Base-by-base conservation (phyloP, 1,140 invertebrate species). In the Lordiphosa clarofinis region DNA sequence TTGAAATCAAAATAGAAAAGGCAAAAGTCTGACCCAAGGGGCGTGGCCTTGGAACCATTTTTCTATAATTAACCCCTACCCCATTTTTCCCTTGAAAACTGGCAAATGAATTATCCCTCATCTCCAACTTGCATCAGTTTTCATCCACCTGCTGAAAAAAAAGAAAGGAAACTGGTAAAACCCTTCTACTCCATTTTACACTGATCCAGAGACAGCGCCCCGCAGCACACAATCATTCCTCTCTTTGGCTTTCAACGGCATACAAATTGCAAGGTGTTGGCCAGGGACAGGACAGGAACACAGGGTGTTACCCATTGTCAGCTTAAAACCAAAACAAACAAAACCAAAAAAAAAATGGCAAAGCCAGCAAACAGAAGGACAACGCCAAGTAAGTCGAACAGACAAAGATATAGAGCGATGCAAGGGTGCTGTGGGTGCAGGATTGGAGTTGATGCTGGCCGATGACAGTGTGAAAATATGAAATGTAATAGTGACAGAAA, bases 401-500 rank as follows among this genome's bases (percentile, higher is more conserved):
- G n/a, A 13, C 11, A 11, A 46, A 33, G 24, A 46, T 46, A 12
- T 31, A 13, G 24, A 33, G 13, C 21, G 13, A 33, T 24, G n/a
- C 36, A 11, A 35, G 21, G 49, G 11, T 46, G 62, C n/a, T 35
- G 28, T 39, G 31, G 42, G 55, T 37, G 43, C 37, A 47, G 56
- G 58, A 43, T 38, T 54, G 13, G 1, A 13, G 12, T n/a, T 19
- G 33, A 56, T 50, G 50, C 54, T 50, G 55, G 58, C 28, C 56
- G 56, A 58, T 42, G 40, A 44, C 21, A 36, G 36, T 53, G 57
- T 48, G 63, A 78, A 81, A 75, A 82, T 81, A 82, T 81, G 75
- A 82, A 82, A 82, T 82, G 72, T 72, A 82, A 82, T 76, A 68
- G 67, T 72, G 76, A 72, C 76, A 82, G 76, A 64, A 76, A 82